A percentile compares a stretch with the other conserved stretches of the same genome.
Evolutionary conservation across 2,113 vertebrate genomes (phyloP).

Genomic region (Halichoeres trimaculatus): DNA sequence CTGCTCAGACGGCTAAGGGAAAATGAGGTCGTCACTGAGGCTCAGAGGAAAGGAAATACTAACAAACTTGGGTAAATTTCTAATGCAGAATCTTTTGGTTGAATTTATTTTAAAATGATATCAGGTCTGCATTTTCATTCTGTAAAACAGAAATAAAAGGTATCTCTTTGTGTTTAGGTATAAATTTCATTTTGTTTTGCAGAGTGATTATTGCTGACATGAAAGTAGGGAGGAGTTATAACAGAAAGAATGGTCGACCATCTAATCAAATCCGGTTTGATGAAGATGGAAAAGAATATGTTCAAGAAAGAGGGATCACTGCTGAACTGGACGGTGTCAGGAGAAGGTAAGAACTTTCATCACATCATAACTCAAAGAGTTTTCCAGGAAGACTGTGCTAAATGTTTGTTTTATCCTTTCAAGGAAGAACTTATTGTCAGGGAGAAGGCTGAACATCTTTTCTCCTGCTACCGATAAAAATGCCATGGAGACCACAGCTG

Average conservation of each 20-base stretch:
- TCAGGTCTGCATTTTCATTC: not conserved
- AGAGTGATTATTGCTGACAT: conserved; percentile 89
- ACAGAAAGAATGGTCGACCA: conserved; percentile 28
- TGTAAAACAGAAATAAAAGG: not conserved
- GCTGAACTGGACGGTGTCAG: conserved; percentile 48
- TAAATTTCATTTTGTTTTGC: conserved; percentile 41
- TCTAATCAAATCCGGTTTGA: conserved; percentile 83
- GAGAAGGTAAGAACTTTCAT: conserved; percentile 73
- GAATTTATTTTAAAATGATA: not conserved
- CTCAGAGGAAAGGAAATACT: conserved; percentile 75
- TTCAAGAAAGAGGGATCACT: conserved; percentile 22
- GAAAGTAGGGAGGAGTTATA: conserved; percentile 81
- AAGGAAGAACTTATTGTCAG: conserved; percentile 79
- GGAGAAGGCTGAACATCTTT: conserved; percentile 90
- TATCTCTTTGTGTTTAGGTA: not conserved
- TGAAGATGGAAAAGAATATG: conserved; percentile 82
- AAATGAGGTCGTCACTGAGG: conserved; percentile 82
- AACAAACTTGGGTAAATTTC: conserved; percentile 83
- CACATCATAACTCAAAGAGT: not conserved
- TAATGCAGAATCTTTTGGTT: not conserved
- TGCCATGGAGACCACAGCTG: conserved; percentile 52
- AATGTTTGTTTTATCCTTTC: conserved; percentile 27
- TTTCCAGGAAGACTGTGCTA: not conserved
- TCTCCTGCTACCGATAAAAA: conserved; percentile 61
- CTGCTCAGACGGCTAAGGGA: conserved; percentile 87